Base-by-base conservation (phyloP, 2,797 vertebrate species). In the Fringilla coelebs region DNA sequence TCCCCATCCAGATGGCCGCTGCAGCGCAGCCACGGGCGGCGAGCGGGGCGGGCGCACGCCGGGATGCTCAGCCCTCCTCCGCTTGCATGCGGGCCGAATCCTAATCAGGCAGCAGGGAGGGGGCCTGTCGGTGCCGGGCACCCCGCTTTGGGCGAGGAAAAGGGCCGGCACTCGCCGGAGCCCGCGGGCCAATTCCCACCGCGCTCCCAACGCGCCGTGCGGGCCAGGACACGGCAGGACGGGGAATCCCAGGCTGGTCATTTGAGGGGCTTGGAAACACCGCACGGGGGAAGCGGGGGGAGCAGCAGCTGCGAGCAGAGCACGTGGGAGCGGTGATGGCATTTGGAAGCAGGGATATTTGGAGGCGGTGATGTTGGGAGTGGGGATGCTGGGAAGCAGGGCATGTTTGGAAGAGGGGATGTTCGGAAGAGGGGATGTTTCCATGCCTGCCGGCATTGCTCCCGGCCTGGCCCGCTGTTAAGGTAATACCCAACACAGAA, bases 1-100 rank as follows among this genome's bases (percentile, higher is more conserved):
- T 92, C 89, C 29, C 74, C 55, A 36, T 52, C 57, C 91, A 79
- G 96, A 88, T 80, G 96, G 91, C 75, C 45, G 45, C 78, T 13
- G 31, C 63, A 18, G 52, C 43, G 34, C 57, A 18, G 57, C 57
- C 57, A 58, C 9, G 80, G 81, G 32, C 93, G 65, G 79, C 49
- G 5, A 57, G 51, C 49, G 21, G 82, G 88, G 72, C 48, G 62
- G 40, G 52, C 34, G 60, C 58, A 10, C 62, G 67, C 60, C 46
- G 68, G 82, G 65, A 97, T 88, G 29, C 34, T 25, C 7, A 7
- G 54, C 85, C 63, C 48, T 61, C 31, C 90, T 83, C 93, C 54
- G 17, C 10, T 55, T 8, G 72, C 52, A 8, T 60, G 63, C n/a
- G 31, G 25, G 17, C 73, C 18, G 88, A 78, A 74, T 81, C 52